Conservation (phyloP, 2,113 vertebrate species). For the Mesocricetus auratus region DNA sequence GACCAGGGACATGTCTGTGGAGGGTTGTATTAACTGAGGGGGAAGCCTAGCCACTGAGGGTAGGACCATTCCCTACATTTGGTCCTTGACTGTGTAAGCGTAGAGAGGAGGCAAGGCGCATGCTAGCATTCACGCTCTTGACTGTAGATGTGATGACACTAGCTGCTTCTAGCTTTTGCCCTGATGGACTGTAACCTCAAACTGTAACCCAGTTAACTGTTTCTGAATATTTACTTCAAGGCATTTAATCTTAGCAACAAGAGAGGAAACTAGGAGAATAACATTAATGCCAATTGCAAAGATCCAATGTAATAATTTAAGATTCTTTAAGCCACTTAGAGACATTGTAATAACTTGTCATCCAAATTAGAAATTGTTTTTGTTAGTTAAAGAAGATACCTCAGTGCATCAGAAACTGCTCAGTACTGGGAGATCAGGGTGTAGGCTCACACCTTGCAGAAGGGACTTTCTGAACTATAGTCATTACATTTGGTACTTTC, state of each 20-base stretch:
- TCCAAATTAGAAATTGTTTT: not conserved
- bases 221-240: not conserved
- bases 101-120: not conserved
- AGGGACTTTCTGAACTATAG: not conserved
- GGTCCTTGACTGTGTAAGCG: too few species aligned
- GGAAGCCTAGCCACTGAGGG: too few species aligned
- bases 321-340: not conserved
- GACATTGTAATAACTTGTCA: not conserved
- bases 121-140: too few species aligned
- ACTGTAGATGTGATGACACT: not conserved
- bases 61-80: too few species aligned
- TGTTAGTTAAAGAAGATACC: not conserved
- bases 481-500: not conserved
- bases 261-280: not conserved
- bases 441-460: not conserved
- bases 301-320: not conserved
- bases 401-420: not conserved
- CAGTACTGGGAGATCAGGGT: not conserved
- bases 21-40: not conserved
- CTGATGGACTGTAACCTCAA: not conserved
- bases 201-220: not conserved
- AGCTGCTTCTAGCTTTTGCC: not conserved
- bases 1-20: not conserved
- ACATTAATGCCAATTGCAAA: not conserved
- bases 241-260: not conserved